Evolutionary conservation across 2,113 vertebrate genomes (phyloP).

Genomic region (Noturus placidus): DNA sequence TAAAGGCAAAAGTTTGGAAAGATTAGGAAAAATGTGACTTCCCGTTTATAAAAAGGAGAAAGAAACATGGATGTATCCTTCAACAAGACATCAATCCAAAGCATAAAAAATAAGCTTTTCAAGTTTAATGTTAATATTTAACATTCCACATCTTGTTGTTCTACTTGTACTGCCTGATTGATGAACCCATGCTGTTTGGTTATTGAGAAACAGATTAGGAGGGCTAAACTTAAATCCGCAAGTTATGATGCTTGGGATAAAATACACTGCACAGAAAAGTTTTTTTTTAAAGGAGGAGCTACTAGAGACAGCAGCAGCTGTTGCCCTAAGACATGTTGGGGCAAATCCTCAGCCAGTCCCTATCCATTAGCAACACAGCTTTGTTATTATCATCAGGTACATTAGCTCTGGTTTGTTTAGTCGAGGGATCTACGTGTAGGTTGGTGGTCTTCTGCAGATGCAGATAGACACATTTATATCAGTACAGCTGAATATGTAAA

Average conservation of each 20-base stretch:
- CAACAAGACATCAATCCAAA: not conserved
- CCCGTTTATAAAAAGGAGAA: not conserved
- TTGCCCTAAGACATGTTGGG: constrained; percentile 27
- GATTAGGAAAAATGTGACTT: not conserved
- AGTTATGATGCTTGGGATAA: not conserved
- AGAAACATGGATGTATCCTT: not conserved
- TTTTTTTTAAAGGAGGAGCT: not conserved
- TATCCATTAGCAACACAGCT: constrained; percentile 20
- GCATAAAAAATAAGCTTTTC: not conserved
- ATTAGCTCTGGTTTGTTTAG: constrained; percentile 19
- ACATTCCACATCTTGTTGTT: constrained; percentile 18
- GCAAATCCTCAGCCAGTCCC: constrained; percentile 10
- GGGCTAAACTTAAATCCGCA: constrained; percentile 4
- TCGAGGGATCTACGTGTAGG: not conserved
- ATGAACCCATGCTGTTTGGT: not conserved
- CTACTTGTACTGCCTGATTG: not conserved
- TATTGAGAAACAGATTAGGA: constrained; percentile 19
- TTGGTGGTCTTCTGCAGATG: not conserved
- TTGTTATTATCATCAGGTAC: constrained; percentile 14
- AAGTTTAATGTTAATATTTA: too few species aligned
- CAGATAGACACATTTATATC: not conserved
- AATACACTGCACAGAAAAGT: not conserved
- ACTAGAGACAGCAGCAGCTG: constrained; percentile 7
- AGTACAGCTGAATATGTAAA: not conserved
- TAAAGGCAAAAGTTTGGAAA: not conserved